Evolutionary conservation across 2,797 vertebrate genomes (phyloP), one percentile per base, ranked within the genome.

Genomic region (Triplophysa bombifrons): DNA sequence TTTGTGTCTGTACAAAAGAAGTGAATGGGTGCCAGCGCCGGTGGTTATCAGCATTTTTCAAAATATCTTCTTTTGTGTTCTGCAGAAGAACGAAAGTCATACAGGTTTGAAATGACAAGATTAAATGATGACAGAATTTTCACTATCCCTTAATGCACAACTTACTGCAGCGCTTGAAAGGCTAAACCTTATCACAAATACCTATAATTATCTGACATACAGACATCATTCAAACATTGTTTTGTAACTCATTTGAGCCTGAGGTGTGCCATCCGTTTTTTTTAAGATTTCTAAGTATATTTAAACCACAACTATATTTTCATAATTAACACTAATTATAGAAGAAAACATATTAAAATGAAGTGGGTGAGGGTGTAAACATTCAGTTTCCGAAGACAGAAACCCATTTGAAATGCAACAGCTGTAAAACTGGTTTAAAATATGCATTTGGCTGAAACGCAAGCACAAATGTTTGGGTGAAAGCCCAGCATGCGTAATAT

Each of bases 281-380:
- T 51, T 30, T 4, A 51, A 51, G 50, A 51, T 19, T 51, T 51
- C 17, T 51, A 41, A 41, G 38, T 19, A 17, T 1, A 51, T 17
- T 6, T 3, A 56, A 56, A 60, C 5, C 1, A 9, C 20, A 78
- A 78, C 16, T 16, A 44, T 34, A 7, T 63, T 38, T 78, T 46
- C 44, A 72, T 78, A 71, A 78, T 51, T 51, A 61, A 64, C 56
- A n/a, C 20, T 65, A 71, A 78, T 72, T 12, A 65, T 63, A 72
- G 20, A 64, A 41, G 1, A 38, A 38, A 64, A 64, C n/a, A 19
- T 50, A 61, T 53, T 61, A 27, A 71, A 78, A 78, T n/a, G n/a
- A 72, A 41, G 48, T 41, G 34, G 68, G 68, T 17, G 13, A 78
- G 44, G 25, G 13, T 44, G 46, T 55, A 56, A 78, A 78, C 76